Percentiles rank a stretch among this genome's conserved stretches.
Evolutionary conservation across 2,113 vertebrate genomes (phyloP).

Genomic region (Pelusios castaneus): DNA sequence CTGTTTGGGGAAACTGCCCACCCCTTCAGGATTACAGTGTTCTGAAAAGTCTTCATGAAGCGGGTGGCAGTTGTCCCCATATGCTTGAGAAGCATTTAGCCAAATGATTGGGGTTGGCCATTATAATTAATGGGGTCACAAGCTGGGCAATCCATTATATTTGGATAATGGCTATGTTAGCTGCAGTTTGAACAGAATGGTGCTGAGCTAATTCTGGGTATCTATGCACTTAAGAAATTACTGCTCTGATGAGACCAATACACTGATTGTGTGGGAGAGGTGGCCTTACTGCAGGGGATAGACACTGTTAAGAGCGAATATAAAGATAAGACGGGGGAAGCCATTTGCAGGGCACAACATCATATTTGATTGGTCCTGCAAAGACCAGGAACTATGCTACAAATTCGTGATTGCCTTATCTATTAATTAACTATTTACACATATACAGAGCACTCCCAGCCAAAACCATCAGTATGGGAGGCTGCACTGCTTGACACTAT

Average conservation of each 20-base stretch:
- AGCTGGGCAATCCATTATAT: neutral
- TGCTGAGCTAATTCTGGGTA: neutral
- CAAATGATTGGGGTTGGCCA: constrained; percentile 9
- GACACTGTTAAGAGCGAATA: neutral
- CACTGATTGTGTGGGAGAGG: neutral
- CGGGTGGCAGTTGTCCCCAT: neutral
- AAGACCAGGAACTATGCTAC: neutral
- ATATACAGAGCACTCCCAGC: neutral
- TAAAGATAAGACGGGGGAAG: neutral
- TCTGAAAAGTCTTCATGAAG: neutral
- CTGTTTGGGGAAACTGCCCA: neutral
- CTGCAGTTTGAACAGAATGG: neutral
- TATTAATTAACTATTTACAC: neutral
- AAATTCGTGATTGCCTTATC: neutral
- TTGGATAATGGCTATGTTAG: neutral
- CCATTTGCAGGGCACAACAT: rapidly evolving
- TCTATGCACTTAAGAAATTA: neutral
- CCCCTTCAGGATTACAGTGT: neutral
- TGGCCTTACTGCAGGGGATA: neutral
- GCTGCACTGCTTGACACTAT: neutral
- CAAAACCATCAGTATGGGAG: constrained; percentile 2
- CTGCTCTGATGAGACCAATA: neutral
- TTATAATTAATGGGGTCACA: neutral
- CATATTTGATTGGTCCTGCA: neutral
- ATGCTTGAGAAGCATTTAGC: constrained; percentile 41